Percentiles rank a stretch among this genome's conserved stretches.
Conservation (phyloP, 2,888 invertebrate species). For the Heliconius aoede region DNA sequence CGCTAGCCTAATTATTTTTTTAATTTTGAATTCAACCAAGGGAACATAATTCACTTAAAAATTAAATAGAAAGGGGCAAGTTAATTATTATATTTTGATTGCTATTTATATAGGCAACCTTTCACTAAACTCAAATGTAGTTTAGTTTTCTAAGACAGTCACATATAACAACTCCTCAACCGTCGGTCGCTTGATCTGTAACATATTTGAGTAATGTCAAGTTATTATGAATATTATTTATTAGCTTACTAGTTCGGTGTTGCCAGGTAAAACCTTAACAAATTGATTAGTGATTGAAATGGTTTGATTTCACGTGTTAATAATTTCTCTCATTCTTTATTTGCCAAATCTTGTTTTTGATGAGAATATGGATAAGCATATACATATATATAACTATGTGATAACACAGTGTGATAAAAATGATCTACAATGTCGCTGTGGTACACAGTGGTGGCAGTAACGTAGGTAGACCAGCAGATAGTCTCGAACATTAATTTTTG, state of each 20-base stretch:
- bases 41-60: neutral
- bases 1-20: neutral
- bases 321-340: neutral
- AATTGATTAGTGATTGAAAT: conserved; percentile 8
- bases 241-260: neutral
- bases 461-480: neutral
- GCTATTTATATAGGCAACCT: conserved; percentile 7
- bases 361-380: conserved; percentile 24
- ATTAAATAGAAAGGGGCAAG: neutral
- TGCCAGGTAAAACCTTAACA: neutral
- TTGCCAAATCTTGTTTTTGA: neutral
- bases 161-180: conserved; percentile 57
- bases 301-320: neutral
- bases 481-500: conserved; percentile 18
- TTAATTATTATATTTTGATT: conserved; percentile 10
- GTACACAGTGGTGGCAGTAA: neutral
- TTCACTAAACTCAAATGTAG: neutral
- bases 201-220: conserved; percentile 60
- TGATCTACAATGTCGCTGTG: conserved; percentile 29
- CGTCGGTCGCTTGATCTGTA: conserved; percentile 70
- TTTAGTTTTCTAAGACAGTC: conserved; percentile 39
- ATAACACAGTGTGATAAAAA: conserved; percentile 15
- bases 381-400: conserved; percentile 22
- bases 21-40: neutral
- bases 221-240: conserved; percentile 38